Conservation (phyloP, 2,797 vertebrate species). For the Neosalanx taihuensis region DNA sequence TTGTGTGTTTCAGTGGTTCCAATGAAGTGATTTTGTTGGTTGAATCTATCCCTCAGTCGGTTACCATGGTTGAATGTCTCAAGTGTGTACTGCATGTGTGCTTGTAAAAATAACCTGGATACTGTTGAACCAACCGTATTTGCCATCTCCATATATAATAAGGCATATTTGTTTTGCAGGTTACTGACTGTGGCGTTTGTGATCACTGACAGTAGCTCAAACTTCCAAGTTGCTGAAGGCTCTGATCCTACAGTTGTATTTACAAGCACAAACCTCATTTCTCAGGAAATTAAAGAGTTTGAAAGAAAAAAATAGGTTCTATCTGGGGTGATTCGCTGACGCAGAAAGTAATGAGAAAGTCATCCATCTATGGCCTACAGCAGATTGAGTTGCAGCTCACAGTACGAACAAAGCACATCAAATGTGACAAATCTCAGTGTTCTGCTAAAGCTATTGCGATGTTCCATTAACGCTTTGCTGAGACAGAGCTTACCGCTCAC, state of each 20-base stretch:
- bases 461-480: conserved; percentile 30
- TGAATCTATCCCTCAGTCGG: conserved; percentile 53
- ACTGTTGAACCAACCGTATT: conserved; percentile 36
- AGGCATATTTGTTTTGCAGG: conserved; percentile 19
- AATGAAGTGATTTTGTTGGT: conserved; percentile 28
- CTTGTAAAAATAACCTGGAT: conserved; percentile 35
- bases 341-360: conserved; percentile 51
- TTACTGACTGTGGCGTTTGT: not conserved
- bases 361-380: conserved; percentile 42
- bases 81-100: conserved; percentile 18
- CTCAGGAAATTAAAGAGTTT: conserved; percentile 22
- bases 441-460: conserved; percentile 34
- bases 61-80: conserved; percentile 29
- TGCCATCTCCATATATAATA: conserved; percentile 33
- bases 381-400: conserved; percentile 45
- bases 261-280: conserved; percentile 33
- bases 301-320: conserved; percentile 24
- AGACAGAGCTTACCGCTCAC: conserved; percentile 55
- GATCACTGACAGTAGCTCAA: conserved; percentile 11
- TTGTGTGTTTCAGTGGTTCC: conserved; percentile 18
- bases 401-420: conserved; percentile 34
- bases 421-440: conserved; percentile 47
- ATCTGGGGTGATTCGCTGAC: conserved; percentile 37
- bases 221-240: not conserved
- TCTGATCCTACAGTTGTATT: conserved; percentile 36